A percentile compares a stretch with the other conserved stretches of the same genome.
These are phyloP conservation scores for Sylvicapra grimmia DNA, from an alignment of 2,113 vertebrate genomes.

Conservation along the genomic window DNA sequence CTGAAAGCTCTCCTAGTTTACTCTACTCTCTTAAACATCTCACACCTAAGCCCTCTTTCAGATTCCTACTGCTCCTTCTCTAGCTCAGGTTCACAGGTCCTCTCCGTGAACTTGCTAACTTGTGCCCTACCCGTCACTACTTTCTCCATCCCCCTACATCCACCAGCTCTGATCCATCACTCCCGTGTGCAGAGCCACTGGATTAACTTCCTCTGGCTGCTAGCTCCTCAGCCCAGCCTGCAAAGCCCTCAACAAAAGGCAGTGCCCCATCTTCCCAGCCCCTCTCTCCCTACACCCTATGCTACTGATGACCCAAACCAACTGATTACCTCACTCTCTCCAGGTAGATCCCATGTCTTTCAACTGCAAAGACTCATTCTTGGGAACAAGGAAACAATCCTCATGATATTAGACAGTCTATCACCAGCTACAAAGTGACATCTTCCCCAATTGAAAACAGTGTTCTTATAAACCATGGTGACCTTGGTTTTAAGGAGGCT, in stretches of 20 bases:
- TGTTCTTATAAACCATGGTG: neutral
- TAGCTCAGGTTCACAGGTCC: neutral
- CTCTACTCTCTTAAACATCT: neutral
- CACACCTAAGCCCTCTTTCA: neutral
- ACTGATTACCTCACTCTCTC: neutral
- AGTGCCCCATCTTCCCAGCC: neutral
- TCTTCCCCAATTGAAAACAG: neutral
- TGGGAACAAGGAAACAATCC: neutral
- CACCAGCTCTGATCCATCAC: neutral
- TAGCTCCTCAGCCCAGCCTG: neutral
- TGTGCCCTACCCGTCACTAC: neutral
- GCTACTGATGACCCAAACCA: neutral
- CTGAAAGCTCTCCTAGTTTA: neutral
- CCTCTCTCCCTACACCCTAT: neutral
- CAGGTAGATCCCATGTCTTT: neutral
- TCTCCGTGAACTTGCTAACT: neutral
- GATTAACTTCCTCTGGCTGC: neutral
- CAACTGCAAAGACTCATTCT: neutral
- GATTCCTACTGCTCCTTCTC: neutral
- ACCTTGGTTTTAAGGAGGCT: neutral
- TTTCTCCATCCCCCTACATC: neutral
- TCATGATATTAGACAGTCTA: neutral
- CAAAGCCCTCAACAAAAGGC: neutral
- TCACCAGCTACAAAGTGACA: neutral
- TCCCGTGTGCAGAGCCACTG: neutral